Conservation (phyloP, 1,140 invertebrate species). For the Bombus waltoni region DNA sequence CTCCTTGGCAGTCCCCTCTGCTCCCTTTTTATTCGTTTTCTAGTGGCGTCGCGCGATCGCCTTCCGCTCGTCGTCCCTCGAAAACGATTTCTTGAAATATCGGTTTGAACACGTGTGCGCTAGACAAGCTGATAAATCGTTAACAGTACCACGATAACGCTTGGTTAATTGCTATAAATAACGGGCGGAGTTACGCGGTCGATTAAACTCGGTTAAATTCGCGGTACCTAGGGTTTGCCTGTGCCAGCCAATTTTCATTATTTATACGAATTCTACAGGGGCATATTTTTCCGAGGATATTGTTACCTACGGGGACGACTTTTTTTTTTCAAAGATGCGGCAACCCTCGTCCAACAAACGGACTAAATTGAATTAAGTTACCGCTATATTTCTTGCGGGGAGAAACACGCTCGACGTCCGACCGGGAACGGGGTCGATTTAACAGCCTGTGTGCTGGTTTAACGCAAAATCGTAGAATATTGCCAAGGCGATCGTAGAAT, state of each 20-base stretch:
- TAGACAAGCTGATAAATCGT: neutral
- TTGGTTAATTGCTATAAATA: constrained; percentile 9
- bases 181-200: neutral
- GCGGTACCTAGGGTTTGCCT: neutral
- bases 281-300: neutral
- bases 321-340: neutral
- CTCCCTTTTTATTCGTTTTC: constrained; percentile 30
- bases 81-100: constrained; percentile 15
- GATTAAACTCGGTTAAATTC: constrained; percentile 17
- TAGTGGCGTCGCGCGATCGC: neutral
- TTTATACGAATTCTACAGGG: neutral
- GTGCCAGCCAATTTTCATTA: neutral
- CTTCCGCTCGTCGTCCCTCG: neutral
- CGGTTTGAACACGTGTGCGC: neutral
- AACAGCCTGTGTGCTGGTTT: neutral
- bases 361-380: neutral
- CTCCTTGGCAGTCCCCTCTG: constrained; percentile 7
- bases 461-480: constrained; percentile 17
- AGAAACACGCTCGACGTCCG: neutral
- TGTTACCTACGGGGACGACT: neutral
- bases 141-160: neutral
- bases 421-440: neutral
- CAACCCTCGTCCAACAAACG: neutral
- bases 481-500: neutral
- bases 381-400: neutral